These are phyloP conservation scores for Meiosimyza decipiens DNA, from an alignment of 2,888 invertebrate genomes.

Conservation along the genomic window DNA sequence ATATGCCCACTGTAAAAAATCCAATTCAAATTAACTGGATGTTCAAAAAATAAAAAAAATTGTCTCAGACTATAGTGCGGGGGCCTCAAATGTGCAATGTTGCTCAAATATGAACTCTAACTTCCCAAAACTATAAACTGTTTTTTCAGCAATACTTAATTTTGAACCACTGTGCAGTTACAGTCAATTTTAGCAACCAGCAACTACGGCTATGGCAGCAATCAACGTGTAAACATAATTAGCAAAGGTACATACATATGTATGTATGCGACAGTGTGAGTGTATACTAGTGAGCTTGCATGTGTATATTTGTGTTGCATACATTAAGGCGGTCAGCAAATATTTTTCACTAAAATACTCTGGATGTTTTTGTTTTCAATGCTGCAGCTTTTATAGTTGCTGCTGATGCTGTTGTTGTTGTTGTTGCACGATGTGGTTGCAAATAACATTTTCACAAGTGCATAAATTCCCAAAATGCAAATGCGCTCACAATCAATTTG, in stretches of 20 bases:
- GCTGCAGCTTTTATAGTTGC: too few species aligned
- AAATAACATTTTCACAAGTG: slow-evolving; percentile 22
- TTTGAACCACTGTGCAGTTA: slow-evolving; percentile 65
- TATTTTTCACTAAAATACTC: slow-evolving; percentile 8
- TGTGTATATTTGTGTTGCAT: slow-evolving; percentile 15
- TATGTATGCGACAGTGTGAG: background rate
- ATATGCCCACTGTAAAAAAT: too few species aligned
- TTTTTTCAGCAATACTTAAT: slow-evolving; percentile 22
- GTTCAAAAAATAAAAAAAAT: too few species aligned
- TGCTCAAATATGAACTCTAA: too few species aligned
- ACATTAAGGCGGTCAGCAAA: slow-evolving; percentile 25
- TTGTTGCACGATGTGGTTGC: too few species aligned
- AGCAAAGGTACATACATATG: slow-evolving; percentile 3
- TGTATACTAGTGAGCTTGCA: background rate
- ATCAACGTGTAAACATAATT: slow-evolving; percentile 19
- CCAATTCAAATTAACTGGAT: too few species aligned
- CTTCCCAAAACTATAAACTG: too few species aligned
- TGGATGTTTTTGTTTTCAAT: slow-evolving; percentile 3
- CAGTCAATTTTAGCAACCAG: slow-evolving; percentile 40
- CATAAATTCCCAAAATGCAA: slow-evolving; percentile 31
- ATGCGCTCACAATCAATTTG: background rate
- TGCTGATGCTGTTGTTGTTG: slow-evolving; percentile 17
- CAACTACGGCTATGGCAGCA: slow-evolving; percentile 1
- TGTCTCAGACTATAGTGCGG: too few species aligned
- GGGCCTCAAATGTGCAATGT: too few species aligned